Base-by-base conservation (phyloP, 2,113 vertebrate species). In the Riparia riparia region DNA sequence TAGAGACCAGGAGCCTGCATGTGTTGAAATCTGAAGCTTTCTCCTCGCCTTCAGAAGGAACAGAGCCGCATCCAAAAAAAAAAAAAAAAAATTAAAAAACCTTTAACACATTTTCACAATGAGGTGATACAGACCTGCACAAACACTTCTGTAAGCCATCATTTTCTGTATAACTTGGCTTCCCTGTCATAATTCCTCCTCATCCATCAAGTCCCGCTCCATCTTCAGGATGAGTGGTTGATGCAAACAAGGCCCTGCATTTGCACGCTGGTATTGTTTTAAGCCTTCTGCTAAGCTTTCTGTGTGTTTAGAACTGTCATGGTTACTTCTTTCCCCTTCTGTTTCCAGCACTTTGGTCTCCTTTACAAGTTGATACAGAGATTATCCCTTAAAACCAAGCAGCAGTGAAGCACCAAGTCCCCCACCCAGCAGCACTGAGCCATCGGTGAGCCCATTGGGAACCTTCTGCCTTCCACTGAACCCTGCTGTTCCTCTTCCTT, bases 311-410 rank as follows among this genome's bases (percentile, higher is more conserved):
- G 56, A 66, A 41, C 21, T 54, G 37, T 42, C 10, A 17, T 10
- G 21, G 24, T 93, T 80, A 83, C 63, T 82, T 68, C 5, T 24
- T 73, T 91, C 5, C 14, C 3, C 41, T 74, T 80, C 37, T 82
- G 7, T 90, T 95, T 77, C 28, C 97, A 99, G 99, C 98, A 99
- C 97, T 99, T 99, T 53, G 97, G 98, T 15, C 60, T 99, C 78
- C 98, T 99, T 60, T 99, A 99, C 96, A 98, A 96, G 74, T 92
- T 98, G 9, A 98, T 99, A 17, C 99, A 99, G 91, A 98, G 98
- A 87, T 95, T 99, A 68, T 99, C 98, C 25, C 97, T 99, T 73
- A 99, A 99, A 97, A 96, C 98, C 60, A 99, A 99, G 98, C 97
- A 98, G 51, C 98, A 99, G 82, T 99, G 97, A 98, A 87, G 34